phyloP scores from a whole-genome alignment of 2,113 vertebrate species.

The Protobothrops mucrosquamatus region DNA sequence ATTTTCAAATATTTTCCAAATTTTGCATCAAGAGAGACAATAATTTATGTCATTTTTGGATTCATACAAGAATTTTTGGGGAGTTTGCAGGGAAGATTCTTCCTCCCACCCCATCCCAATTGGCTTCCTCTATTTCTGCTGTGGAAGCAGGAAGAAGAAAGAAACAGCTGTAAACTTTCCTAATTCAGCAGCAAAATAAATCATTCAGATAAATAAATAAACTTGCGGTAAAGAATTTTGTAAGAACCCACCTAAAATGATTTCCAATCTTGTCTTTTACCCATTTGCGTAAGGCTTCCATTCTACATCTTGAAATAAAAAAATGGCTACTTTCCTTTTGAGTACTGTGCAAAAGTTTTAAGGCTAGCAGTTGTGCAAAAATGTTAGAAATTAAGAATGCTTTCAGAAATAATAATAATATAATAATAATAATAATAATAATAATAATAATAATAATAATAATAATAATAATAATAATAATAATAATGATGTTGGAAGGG shows the following conservation, averaged over 20 bases:
- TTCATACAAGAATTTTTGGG: constrained; percentile 14
- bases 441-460: too few relatives aligned
- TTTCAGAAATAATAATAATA: background rate
- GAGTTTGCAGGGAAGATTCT: background rate
- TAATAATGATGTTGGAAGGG: too few relatives aligned
- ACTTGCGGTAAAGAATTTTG: constrained; percentile 26
- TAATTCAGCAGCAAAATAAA: constrained; percentile 46
- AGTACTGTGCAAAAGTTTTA: background rate
- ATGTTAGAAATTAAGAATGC: background rate
- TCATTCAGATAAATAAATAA: constrained; percentile 15
- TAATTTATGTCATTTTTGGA: background rate
- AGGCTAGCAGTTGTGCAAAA: background rate
- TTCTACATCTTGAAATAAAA: background rate
- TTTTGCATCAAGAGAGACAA: background rate
- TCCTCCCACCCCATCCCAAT: background rate
- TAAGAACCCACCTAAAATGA: background rate
- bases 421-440: too few relatives aligned
- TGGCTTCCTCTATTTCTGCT: constrained; percentile 32
- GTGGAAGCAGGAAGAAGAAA: constrained; percentile 29
- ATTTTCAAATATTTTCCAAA: background rate
- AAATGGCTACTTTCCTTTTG: background rate
- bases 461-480: background rate
- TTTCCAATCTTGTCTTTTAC: background rate
- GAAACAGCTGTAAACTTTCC: constrained; percentile 46
- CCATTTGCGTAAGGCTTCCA: fast-evolving